A percentile compares a stretch with the other conserved stretches of the same genome.
Conservation (phyloP, 2,113 vertebrate species). For the Notechis scutatus region DNA sequence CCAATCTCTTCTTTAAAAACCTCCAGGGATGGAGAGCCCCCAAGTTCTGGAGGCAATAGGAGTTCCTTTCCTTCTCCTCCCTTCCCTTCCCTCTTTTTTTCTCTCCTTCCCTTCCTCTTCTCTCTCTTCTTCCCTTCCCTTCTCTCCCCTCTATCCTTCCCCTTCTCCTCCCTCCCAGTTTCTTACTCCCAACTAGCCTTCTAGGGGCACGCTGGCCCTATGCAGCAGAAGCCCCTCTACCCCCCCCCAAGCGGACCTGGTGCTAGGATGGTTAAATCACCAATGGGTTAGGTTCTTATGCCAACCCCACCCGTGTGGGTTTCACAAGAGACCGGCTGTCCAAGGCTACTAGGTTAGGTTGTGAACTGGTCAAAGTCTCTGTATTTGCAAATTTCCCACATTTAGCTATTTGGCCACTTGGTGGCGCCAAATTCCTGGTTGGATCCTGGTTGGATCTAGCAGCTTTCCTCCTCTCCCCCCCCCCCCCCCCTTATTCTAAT, state of each 20-base stretch:
- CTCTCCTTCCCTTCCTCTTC: too few relatives aligned
- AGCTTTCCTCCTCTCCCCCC: rapidly evolving
- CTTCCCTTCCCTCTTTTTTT: too few relatives aligned
- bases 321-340: not conserved
- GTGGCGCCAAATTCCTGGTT: not conserved
- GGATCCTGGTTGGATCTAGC: not conserved
- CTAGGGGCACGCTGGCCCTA: too few relatives aligned
- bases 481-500: not conserved
- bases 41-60: too few relatives aligned
- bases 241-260: not conserved
- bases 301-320: not conserved
- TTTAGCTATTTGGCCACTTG: not conserved
- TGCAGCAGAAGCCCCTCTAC: too few relatives aligned
- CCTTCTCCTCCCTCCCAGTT: too few relatives aligned
- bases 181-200: not conserved
- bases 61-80: too few relatives aligned
- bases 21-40: too few relatives aligned
- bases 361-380: not conserved
- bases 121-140: too few relatives aligned
- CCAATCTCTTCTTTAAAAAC: too few relatives aligned
- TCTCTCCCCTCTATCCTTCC: too few relatives aligned
- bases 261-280: not conserved
- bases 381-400: not conserved
- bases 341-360: not conserved
- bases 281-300: not conserved